These are phyloP conservation scores for Drosophila conformis DNA, from an alignment of 2,888 invertebrate genomes.

Conservation along the genomic window DNA sequence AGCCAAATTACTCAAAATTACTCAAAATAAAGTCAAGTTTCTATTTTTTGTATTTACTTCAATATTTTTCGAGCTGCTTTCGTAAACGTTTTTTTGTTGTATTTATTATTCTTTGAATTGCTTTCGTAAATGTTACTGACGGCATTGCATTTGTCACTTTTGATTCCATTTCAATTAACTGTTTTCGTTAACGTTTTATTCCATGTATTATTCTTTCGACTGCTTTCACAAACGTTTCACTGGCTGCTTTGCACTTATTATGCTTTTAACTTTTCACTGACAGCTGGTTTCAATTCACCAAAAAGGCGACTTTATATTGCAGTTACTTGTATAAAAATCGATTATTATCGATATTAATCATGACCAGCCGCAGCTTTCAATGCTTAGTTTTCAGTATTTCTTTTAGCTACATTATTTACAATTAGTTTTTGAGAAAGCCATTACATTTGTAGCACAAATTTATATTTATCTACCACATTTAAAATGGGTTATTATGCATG, in stretches of 20 bases:
- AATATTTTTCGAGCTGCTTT: background rate
- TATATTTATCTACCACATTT: background rate
- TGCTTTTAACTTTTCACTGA: background rate
- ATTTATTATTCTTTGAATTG: background rate
- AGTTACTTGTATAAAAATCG: background rate
- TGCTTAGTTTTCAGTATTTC: background rate
- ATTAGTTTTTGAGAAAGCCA: background rate
- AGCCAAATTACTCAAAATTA: too few relatives aligned
- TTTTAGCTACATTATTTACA: background rate
- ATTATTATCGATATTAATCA: background rate
- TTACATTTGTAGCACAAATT: background rate
- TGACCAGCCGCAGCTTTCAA: background rate
- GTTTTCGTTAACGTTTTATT: background rate
- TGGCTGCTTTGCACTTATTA: background rate
- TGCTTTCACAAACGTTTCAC: background rate
- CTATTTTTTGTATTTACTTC: too few relatives aligned
- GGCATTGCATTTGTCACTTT: background rate
- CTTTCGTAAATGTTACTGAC: constrained; percentile 11
- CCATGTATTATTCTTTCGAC: background rate
- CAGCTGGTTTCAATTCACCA: background rate
- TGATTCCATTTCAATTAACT: too few relatives aligned
- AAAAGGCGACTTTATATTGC: background rate
- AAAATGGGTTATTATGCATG: background rate
- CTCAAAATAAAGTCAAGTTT: background rate
- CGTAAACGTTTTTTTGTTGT: constrained; percentile 10